Evolutionary conservation across 92 coral and sea anemone genomes (phyloP), one percentile per base, ranked within the genome.

Genomic region (Desmophyllum pertusum): DNA sequence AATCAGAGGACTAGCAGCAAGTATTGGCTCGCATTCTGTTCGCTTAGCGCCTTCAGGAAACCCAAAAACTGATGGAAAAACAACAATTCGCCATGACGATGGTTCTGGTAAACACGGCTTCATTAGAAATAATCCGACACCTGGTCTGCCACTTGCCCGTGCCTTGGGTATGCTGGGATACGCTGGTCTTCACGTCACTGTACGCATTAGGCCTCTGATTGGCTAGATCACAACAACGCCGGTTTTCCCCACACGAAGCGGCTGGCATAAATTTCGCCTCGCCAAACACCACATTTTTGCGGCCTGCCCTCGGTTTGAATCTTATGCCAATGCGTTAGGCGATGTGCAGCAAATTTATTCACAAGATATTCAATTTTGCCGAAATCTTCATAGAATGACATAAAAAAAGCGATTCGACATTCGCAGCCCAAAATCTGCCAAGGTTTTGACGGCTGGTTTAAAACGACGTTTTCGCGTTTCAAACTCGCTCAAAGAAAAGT

Each of bases 81-180:
- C 98, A 92, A 89, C 89, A 95, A 87, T 94, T 95, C 97, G 97
- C 98, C 99, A 97, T 97, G 99, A 92, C 98, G 98, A 97, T 97
- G 90, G 89, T 77, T 86, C 95, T 87, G 92, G 94, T 97, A 97
- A 97, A 97, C 99, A 97, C 87, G 96, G 95, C 88, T 91, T 95
- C 98, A 92, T 97, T 94, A 95, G 89, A 93, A 90, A 92, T 90
- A 90, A 86, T 83, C 83, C 91, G 87, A 93, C 99, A 97, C 97
- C 99, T 97, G 99, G 98, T 93, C 90, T 85, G 84, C 79, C 85
- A 83, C 91, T 88, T 89, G 91, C 90, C 85, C 68, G 84, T 73
- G 69, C 90, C 95, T 80, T 83, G 90, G 69, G 98, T 86, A 89
- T 79, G 90, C 78, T 85, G 98, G 99, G 99, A 94, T 85, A 84